Evolutionary conservation across 2,113 vertebrate genomes (phyloP).

Genomic region (Ceuthmochares aereus): DNA sequence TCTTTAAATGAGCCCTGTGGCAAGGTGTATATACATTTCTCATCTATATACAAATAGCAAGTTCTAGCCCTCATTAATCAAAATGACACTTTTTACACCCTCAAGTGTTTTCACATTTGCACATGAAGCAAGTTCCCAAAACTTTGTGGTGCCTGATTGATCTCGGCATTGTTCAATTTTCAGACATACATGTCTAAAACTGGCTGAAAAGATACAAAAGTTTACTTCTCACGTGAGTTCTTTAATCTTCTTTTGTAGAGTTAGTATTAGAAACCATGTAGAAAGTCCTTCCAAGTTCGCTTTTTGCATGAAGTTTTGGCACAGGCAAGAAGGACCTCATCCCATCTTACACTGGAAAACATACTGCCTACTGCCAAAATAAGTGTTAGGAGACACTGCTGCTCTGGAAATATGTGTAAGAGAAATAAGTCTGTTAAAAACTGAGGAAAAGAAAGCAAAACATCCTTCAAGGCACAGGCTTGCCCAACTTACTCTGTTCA

Average conservation of each 20-base stretch:
- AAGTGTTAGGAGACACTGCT: neutral
- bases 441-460: neutral
- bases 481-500: neutral
- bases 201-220: conserved; percentile 11
- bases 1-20: neutral
- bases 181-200: neutral
- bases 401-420: neutral
- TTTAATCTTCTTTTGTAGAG: neutral
- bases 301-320: neutral
- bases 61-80: conserved; percentile 35
- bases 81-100: conserved; percentile 29
- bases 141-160: conserved; percentile 15
- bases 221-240: conserved; percentile 7
- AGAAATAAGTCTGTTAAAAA: neutral
- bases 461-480: neutral
- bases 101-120: conserved; percentile 32
- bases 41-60: neutral
- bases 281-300: neutral
- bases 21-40: neutral
- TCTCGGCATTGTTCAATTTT: conserved; percentile 26
- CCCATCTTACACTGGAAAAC: neutral
- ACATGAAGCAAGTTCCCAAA: conserved; percentile 32
- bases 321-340: neutral
- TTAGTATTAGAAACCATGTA: neutral
- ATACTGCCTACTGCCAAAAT: neutral